Evolutionary conservation across 1,140 invertebrate species (phyloP), one percentile per base, ranked within the genome.

Genomic region (Contarinia nasturtii): DNA sequence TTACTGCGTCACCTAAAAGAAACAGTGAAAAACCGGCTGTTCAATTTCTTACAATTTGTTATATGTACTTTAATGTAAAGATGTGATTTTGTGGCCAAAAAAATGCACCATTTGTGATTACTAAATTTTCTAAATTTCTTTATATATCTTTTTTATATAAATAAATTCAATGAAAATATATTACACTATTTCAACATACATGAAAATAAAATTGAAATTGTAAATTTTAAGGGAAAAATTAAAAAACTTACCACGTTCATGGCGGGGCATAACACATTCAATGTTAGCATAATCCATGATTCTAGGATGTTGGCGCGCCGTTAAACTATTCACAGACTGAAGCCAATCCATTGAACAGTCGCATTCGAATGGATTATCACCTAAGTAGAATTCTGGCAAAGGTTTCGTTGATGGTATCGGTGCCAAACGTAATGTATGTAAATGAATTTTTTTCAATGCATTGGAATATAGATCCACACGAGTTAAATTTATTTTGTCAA

Each of bases 321-420:
- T 69, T 49, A 80, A 57, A 33, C 71, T 71, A 65, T 89, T 86
- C 53, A 87, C 82, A 38, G 82, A 65, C 54, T 87, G 80, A 50
- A 90, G 68, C 86, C 86, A 89, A 65, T 89, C 86, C 72, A 85
- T 84, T 48, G 77, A 80, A 57, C 83, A 86, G 61, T 90, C 84
- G 62, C 86, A 89, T 49, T 79, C 73, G 57, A 87, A 87, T n/a
- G 86, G 84, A 67, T 90, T 90, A 18, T 80, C 80, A 17, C 83
- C 83, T 36, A 89, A 75, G 60, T 86, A 86, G 64, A 90, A 87
- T 57, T 87, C 80, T 0, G 86, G 85, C 43, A 86, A 63, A 12
- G 74, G 66, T 44, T 73, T 71, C 46, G 71, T 69, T 33, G 64
- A 60, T 3, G 72, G 61, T 34, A 82, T 71, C 48, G 74, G 76